A percentile compares a stretch with the other conserved stretches of the same genome.
Conservation (phyloP, 2,888 invertebrate genomes). For the Chalcosyrphus nemorum region DNA sequence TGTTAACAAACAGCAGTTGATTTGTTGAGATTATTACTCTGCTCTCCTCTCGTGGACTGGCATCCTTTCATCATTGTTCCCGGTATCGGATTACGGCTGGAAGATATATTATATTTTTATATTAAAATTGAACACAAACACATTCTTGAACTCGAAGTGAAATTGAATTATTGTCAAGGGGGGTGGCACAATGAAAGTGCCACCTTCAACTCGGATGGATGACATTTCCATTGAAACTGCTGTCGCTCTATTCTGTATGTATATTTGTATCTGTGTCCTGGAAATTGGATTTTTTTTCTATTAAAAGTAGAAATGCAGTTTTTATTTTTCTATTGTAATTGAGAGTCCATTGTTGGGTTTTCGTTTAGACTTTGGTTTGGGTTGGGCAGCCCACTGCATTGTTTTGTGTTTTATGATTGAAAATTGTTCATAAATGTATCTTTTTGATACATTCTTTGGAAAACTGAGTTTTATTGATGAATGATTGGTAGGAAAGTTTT, state of each 20-base stretch:
- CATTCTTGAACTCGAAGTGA: neutral
- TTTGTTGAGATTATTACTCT: conserved; percentile 43
- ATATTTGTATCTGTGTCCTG: conserved; percentile 2
- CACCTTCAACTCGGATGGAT: conserved; percentile 27
- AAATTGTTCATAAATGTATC: neutral
- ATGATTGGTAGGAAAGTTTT: neutral
- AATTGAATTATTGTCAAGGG: conserved; percentile 48
- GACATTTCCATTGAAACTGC: conserved; percentile 1
- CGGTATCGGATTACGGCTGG: neutral
- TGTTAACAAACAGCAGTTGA: conserved; percentile 68
- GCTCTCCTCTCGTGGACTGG: neutral
- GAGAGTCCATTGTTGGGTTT: neutral
- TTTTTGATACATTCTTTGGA: neutral
- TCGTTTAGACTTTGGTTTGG: neutral
- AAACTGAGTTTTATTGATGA: neutral
- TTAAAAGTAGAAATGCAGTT: conserved; percentile 12
- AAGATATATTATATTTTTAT: conserved; percentile 3
- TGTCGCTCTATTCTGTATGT: neutral
- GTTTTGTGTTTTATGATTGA: neutral
- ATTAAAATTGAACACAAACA: conserved; percentile 9
- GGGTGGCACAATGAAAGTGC: conserved; percentile 18
- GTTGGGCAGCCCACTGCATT: neutral
- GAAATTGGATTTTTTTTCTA: conserved; percentile 50
- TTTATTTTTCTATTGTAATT: conserved; percentile 27
- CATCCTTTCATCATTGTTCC: neutral